phyloP scores from a whole-genome alignment of 2,888 invertebrate species.

The Smittia aterrima region DNA sequence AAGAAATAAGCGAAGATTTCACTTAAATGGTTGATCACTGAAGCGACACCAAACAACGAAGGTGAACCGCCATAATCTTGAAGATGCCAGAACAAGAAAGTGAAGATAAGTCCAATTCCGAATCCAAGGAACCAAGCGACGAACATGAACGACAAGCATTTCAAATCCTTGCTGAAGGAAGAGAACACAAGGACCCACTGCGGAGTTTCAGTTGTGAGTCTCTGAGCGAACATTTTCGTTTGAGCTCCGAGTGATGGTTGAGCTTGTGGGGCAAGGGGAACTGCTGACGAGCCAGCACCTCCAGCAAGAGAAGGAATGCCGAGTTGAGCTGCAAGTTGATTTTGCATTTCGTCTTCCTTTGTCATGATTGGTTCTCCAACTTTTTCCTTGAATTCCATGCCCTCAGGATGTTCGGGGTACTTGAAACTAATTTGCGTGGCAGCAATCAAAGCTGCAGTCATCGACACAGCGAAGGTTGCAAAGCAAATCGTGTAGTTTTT shows the following conservation, averaged over 20 bases:
- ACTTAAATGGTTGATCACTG: conserved; percentile 97
- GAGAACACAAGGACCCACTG: conserved; percentile 91
- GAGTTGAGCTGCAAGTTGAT: conserved; percentile 77
- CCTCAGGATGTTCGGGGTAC: conserved; percentile 54
- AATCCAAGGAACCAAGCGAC: conserved; percentile 99
- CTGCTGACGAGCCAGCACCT: conserved; percentile 44
- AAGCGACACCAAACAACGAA: conserved; percentile 95
- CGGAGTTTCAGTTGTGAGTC: conserved; percentile 84
- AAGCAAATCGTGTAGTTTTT: conserved; percentile 99
- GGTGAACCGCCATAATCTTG: conserved; percentile 95
- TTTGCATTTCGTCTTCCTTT: conserved; percentile 77
- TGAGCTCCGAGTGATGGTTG: conserved; percentile 55
- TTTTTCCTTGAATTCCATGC: conserved; percentile 54
- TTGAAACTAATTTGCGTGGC: conserved; percentile 77
- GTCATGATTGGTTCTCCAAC: conserved; percentile 54
- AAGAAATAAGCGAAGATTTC: conserved; percentile 99
- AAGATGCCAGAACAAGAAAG: conserved; percentile 98
- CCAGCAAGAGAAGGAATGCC: conserved; percentile 69
- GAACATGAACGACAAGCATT: conserved; percentile 89
- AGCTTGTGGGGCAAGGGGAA: conserved; percentile 47
- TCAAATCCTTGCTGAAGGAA: conserved; percentile 78
- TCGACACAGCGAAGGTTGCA: conserved; percentile 93
- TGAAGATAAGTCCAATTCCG: conserved; percentile 97
- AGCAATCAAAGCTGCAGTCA: conserved; percentile 90
- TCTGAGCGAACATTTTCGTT: conserved; percentile 90